Percentiles rank a stretch among this genome's conserved stretches.
phyloP scores from a whole-genome alignment of 2,888 invertebrate species.

The Octodonta nipae region DNA sequence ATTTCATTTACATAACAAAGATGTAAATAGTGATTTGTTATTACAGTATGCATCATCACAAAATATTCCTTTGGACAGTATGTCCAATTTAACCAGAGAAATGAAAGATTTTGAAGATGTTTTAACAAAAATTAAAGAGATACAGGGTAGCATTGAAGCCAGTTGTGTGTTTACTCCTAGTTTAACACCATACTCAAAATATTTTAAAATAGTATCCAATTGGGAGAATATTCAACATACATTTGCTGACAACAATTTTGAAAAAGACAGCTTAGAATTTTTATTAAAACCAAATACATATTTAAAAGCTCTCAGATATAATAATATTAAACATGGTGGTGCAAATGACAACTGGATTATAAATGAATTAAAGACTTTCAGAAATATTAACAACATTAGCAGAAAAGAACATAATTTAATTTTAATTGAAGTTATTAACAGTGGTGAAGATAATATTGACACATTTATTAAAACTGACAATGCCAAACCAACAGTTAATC shows the following conservation, averaged over 20 bases:
- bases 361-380: conserved; percentile 9
- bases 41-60: conserved; percentile 24
- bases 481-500: conserved; percentile 1
- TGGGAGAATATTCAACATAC: no score
- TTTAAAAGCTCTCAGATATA: no score
- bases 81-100: conserved; percentile 12
- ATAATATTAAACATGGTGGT: conserved; percentile 21
- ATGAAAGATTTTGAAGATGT: conserved; percentile 19
- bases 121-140: conserved; percentile 16
- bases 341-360: conserved; percentile 23
- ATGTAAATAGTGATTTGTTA: conserved; percentile 29
- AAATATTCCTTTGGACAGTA: conserved; percentile 11
- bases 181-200: conserved; percentile 27
- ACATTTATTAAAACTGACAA: neutral
- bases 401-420: conserved; percentile 4
- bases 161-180: conserved; percentile 17
- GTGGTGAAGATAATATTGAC: conserved; percentile 4
- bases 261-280: conserved; percentile 15
- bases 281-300: conserved; percentile 22
- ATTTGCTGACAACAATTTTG: no score
- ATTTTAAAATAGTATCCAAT: conserved; percentile 17
- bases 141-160: conserved; percentile 10
- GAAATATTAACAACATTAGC: conserved; percentile 4
- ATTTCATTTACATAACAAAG: conserved; percentile 19
- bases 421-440: conserved; percentile 7